Conservation (phyloP, 2,113 vertebrate species). For the Azemiops feae region DNA sequence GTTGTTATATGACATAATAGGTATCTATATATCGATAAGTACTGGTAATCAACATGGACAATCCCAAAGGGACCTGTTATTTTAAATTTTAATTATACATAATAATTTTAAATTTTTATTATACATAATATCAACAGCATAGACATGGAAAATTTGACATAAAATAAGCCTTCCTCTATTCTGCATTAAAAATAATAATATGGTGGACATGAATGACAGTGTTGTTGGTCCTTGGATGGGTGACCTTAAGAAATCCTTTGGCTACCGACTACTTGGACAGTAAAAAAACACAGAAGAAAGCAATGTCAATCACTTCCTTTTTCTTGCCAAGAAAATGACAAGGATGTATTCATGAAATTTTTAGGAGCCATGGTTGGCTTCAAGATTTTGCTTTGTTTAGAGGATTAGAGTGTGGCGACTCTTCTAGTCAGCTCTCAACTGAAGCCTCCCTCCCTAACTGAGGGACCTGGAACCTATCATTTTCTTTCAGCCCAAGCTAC, state of each 20-base stretch:
- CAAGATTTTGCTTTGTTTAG: not conserved
- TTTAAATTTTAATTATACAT: no score
- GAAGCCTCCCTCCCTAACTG: not conserved
- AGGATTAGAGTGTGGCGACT: not conserved
- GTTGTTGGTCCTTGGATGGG: not conserved
- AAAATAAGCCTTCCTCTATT: not conserved
- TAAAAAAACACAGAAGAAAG: not conserved
- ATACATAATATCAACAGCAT: not conserved
- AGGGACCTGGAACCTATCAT: not conserved
- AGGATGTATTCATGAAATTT: not conserved
- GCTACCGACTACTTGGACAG: not conserved
- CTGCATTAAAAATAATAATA: not conserved
- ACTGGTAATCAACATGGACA: not conserved
- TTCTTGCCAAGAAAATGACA: not conserved
- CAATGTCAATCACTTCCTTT: not conserved
- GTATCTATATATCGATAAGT: no score
- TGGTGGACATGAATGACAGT: not conserved
- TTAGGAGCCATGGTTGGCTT: not conserved
- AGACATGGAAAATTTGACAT: not conserved
- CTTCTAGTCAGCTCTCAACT: not conserved
- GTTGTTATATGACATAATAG: no score
- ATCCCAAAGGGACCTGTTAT: not conserved
- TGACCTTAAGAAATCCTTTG: not conserved
- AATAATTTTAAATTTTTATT: no score
- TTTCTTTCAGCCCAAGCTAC: not conserved